Conservation (phyloP, 2,888 invertebrate genomes). For the Caenorhabditis wallacei region DNA sequence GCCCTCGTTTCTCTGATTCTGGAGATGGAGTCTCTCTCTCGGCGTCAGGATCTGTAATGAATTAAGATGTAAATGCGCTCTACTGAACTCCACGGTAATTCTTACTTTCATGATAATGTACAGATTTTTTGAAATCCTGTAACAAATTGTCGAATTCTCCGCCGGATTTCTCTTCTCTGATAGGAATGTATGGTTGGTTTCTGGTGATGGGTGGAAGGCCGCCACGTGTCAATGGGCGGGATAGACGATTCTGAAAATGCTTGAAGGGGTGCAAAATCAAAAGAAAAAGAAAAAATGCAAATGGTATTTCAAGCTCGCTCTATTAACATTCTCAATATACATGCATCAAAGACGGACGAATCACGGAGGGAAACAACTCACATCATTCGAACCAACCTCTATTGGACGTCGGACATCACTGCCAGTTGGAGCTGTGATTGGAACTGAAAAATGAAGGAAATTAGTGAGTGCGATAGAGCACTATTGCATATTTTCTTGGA, state of each 20-base stretch:
- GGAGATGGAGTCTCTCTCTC: slow-evolving; percentile 4
- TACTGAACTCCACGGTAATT: not conserved
- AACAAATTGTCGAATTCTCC: not conserved
- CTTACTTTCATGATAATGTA: slow-evolving; percentile 6
- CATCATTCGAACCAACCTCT: slow-evolving; percentile 67
- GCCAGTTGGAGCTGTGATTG: slow-evolving; percentile 34
- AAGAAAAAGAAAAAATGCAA: not conserved
- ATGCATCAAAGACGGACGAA: not conserved
- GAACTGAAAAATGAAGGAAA: slow-evolving; percentile 29
- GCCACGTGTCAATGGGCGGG: slow-evolving; percentile 33
- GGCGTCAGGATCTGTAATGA: slow-evolving; percentile 12
- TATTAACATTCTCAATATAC: too few relatives aligned
- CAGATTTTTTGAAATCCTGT: slow-evolving; percentile 27
- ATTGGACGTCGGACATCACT: slow-evolving; percentile 32
- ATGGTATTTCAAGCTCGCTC: too few relatives aligned
- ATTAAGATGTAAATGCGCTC: not conserved
- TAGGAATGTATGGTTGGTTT: slow-evolving; percentile 33
- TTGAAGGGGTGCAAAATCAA: not conserved
- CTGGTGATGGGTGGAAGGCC: slow-evolving; percentile 25
- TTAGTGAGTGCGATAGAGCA: too few relatives aligned
- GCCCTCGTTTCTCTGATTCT: slow-evolving; percentile 15
- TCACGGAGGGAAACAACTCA: slow-evolving; percentile 42
- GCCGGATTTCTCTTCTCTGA: slow-evolving; percentile 11
- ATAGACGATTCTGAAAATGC: slow-evolving; percentile 39
- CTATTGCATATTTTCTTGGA: too few relatives aligned